These are phyloP conservation scores for Staurois parvus DNA, from an alignment of 2,797 vertebrate species.

Conservation along the genomic window DNA sequence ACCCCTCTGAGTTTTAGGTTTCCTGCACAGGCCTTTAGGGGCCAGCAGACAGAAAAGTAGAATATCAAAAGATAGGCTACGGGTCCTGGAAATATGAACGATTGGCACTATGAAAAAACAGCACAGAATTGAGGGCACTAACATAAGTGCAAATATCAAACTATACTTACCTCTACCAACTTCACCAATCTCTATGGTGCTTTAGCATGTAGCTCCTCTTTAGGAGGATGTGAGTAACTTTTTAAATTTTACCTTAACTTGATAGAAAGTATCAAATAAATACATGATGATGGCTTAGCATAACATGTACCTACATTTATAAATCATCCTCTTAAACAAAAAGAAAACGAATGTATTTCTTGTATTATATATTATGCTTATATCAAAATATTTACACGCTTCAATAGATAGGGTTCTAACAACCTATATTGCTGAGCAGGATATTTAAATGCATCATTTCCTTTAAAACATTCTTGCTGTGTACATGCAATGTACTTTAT, in stretches of 20 bases:
- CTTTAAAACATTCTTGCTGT: conserved; percentile 17
- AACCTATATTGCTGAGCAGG: conserved; percentile 15
- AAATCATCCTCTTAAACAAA: background rate
- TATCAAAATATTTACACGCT: background rate
- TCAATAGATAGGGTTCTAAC: background rate
- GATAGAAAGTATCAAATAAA: background rate
- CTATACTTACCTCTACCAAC: background rate
- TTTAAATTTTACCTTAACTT: background rate
- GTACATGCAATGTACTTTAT: background rate
- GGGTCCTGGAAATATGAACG: background rate
- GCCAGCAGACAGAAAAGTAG: too few relatives aligned
- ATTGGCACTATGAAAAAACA: too few relatives aligned
- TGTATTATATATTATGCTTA: background rate
- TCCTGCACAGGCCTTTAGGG: too few relatives aligned
- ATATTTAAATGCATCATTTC: conserved; percentile 19
- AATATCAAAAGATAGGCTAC: too few relatives aligned
- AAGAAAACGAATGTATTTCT: background rate
- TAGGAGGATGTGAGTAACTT: too few relatives aligned
- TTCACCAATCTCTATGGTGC: background rate
- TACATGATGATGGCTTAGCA: background rate
- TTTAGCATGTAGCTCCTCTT: too few relatives aligned
- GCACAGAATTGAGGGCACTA: background rate
- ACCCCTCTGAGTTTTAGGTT: too few relatives aligned
- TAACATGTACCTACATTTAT: background rate
- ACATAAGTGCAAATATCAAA: background rate